Conservation (phyloP, 2,113 vertebrate genomes). For the Hemiscyllium ocellatum region DNA sequence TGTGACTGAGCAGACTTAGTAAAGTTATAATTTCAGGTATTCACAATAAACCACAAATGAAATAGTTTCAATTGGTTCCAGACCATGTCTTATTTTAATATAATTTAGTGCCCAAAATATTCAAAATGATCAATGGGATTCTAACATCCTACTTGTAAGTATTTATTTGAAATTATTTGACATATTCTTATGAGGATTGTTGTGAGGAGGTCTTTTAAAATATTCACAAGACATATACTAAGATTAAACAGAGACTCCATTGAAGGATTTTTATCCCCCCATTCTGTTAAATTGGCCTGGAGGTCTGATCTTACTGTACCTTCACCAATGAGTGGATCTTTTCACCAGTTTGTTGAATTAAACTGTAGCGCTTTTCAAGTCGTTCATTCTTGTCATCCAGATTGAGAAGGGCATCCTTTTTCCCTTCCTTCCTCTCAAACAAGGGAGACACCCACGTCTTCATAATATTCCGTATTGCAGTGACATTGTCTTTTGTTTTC, state of each 20-base stretch:
- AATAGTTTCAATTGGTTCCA: no score
- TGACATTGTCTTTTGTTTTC: constrained; percentile 71
- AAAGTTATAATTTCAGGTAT: no score
- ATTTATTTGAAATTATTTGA: neutral
- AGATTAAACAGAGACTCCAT: neutral
- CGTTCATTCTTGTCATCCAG: constrained; percentile 66
- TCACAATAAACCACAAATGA: no score
- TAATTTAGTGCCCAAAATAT: neutral
- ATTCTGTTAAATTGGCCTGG: neutral
- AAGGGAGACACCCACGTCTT: constrained; percentile 68
- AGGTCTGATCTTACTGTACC: constrained; percentile 54
- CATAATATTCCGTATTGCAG: constrained; percentile 70
- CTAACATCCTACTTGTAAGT: neutral
- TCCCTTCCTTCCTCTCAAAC: constrained; percentile 75
- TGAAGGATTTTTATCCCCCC: neutral
- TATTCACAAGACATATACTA: neutral
- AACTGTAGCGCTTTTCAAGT: constrained; percentile 60
- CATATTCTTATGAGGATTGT: neutral
- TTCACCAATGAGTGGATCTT: constrained; percentile 74
- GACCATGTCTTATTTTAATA: neutral
- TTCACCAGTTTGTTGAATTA: constrained; percentile 63
- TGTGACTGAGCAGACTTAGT: neutral
- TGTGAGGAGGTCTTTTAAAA: neutral
- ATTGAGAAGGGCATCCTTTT: constrained; percentile 68
- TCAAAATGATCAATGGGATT: neutral